Percentiles rank a stretch among this genome's conserved stretches.
phyloP scores from a whole-genome alignment of 2,888 invertebrate genomes.

The Danaus chrysippus region DNA sequence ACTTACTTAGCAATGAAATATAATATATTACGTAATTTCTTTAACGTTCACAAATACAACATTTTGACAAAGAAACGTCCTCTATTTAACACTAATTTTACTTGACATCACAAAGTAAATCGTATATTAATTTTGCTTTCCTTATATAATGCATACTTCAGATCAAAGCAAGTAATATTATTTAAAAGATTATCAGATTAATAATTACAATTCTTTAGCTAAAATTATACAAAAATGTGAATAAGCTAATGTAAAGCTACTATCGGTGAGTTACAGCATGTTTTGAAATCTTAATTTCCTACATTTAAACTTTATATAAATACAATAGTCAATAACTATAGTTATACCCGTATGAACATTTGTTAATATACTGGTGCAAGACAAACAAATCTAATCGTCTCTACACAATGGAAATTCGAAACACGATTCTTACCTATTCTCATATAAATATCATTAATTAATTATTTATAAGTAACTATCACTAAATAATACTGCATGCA shows the following conservation, averaged over 20 bases:
- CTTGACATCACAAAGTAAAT: too few relatives aligned
- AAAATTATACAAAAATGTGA: not conserved
- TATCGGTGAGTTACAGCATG: conserved; percentile 29
- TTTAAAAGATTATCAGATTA: too few relatives aligned
- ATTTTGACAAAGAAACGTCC: too few relatives aligned
- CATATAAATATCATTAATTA: conserved; percentile 20
- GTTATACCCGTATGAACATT: conserved; percentile 35
- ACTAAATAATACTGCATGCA: conserved; percentile 40
- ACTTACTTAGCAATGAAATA: too few relatives aligned
- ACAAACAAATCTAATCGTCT: conserved; percentile 7
- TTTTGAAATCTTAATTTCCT: not conserved
- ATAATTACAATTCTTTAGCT: too few relatives aligned
- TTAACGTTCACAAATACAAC: too few relatives aligned
- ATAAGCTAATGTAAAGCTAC: conserved; percentile 29
- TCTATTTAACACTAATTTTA: too few relatives aligned
- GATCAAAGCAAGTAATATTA: too few relatives aligned
- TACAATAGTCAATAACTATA: conserved; percentile 12
- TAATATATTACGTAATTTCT: too few relatives aligned
- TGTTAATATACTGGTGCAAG: conserved; percentile 13
- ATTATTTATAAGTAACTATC: conserved; percentile 25
- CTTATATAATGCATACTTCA: too few relatives aligned
- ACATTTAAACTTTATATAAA: conserved; percentile 14
- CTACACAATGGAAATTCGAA: not conserved
- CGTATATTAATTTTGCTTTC: too few relatives aligned
- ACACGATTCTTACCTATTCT: not conserved